A percentile compares a stretch with the other conserved stretches of the same genome.
phyloP scores from a whole-genome alignment of 2,888 invertebrate genomes.

The Sclerodermus sp. region DNA sequence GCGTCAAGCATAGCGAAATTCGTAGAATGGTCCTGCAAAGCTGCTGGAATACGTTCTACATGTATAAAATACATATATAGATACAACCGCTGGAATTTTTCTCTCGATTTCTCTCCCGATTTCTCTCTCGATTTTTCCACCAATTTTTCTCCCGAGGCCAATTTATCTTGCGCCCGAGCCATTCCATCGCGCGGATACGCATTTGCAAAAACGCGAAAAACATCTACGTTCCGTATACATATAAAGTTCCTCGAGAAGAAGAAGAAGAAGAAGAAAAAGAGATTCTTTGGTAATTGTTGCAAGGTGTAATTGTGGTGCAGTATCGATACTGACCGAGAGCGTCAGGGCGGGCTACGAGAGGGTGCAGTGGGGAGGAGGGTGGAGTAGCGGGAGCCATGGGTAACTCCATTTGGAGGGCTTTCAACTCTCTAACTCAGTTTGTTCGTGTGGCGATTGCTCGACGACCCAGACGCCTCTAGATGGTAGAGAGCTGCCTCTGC shows the following conservation, averaged over 20 bases:
- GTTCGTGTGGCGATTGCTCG: constrained; percentile 14
- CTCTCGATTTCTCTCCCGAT: constrained; percentile 25
- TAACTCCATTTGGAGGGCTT: constrained; percentile 20
- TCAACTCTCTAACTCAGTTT: constrained; percentile 24
- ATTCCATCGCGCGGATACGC: background rate
- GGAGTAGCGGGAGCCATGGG: constrained; percentile 1
- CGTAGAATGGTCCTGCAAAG: background rate
- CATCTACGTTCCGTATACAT: too few species aligned
- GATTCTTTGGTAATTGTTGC: too few species aligned
- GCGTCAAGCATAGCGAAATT: constrained; percentile 31
- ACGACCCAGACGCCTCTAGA: background rate
- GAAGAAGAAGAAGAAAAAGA: too few species aligned
- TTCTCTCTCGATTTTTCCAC: constrained; percentile 19
- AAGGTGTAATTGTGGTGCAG: too few species aligned
- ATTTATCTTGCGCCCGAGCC: constrained; percentile 6
- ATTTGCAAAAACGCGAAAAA: too few species aligned
- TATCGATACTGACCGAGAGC: too few species aligned
- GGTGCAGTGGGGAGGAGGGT: background rate
- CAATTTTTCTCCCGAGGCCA: constrained; percentile 25
- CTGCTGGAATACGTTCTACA: too few species aligned
- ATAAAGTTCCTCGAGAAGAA: too few species aligned
- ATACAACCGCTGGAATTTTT: too few species aligned
- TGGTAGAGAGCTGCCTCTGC: background rate
- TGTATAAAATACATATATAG: too few species aligned
- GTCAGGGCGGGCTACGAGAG: background rate